phyloP scores from a whole-genome alignment of 2,113 vertebrate species.

The Acrocephalus kingi region DNA sequence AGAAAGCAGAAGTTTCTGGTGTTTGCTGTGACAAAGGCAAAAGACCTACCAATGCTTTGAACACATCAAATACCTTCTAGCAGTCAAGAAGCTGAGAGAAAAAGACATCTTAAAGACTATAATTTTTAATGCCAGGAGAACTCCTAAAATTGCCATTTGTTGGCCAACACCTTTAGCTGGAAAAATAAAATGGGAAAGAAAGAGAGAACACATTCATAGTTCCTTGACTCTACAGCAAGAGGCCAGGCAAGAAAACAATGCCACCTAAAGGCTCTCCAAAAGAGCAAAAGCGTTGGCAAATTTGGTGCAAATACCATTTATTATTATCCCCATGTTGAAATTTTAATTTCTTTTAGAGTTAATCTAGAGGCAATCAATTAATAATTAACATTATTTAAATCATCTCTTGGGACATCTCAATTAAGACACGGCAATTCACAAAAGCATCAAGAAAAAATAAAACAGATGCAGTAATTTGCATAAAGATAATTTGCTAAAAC shows the following conservation, averaged over 20 bases:
- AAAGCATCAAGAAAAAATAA: background rate
- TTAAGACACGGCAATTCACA: background rate
- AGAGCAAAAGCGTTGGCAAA: background rate
- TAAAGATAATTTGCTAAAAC: background rate
- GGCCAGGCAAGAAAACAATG: background rate
- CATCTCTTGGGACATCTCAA: background rate
- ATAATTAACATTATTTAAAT: background rate
- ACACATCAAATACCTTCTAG: background rate
- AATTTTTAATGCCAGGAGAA: background rate
- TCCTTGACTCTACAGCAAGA: background rate
- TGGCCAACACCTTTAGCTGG: background rate
- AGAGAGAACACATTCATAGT: background rate
- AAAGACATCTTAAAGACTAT: background rate
- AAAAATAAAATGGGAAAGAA: background rate
- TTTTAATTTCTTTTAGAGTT: background rate
- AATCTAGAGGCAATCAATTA: background rate
- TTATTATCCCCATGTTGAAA: background rate
- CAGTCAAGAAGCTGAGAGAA: background rate
- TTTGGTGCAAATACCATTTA: background rate
- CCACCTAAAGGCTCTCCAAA: background rate
- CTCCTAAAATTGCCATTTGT: background rate
- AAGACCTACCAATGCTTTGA: background rate
- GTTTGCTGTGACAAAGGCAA: background rate
- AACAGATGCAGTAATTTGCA: background rate
- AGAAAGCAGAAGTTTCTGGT: background rate